phyloP scores from a whole-genome alignment of 1,140 invertebrate species.

The Lasaia peninsularis region DNA sequence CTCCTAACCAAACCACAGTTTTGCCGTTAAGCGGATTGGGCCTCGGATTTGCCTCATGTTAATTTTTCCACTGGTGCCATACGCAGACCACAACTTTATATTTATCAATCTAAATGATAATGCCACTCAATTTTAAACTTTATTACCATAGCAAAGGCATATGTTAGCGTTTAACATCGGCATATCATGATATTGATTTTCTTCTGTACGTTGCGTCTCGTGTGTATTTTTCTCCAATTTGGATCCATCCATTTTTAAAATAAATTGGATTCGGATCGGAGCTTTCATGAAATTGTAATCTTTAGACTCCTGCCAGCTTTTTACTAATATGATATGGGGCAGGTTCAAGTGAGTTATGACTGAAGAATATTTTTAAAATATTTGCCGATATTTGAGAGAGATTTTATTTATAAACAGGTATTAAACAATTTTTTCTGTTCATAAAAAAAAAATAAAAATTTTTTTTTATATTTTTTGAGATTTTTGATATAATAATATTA shows the following conservation, averaged over 20 bases:
- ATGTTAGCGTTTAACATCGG: constrained; percentile 10
- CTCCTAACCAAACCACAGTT: constrained; percentile 23
- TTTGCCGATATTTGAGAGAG: not conserved
- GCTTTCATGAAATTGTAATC: constrained; percentile 35
- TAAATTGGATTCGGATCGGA: constrained; percentile 33
- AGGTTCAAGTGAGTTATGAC: constrained; percentile 15
- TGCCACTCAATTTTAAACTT: constrained; percentile 21
- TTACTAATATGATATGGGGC: constrained; percentile 20
- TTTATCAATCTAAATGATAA: constrained; percentile 19
- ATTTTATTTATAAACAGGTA: not conserved
- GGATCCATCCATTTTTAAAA: constrained; percentile 34
- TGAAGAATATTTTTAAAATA: constrained; percentile 2
- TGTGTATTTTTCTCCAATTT: constrained; percentile 34
- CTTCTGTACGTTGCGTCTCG: constrained; percentile 21
- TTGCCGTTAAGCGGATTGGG: constrained; percentile 29
- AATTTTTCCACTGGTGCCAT: constrained; percentile 23
- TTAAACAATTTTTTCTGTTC: too few relatives aligned
- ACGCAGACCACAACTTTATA: constrained; percentile 12
- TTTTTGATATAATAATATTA: too few relatives aligned
- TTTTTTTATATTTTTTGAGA: not conserved
- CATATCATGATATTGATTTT: constrained; percentile 29
- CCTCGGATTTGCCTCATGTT: constrained; percentile 26
- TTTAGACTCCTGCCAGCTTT: constrained; percentile 27
- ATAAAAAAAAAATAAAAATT: not conserved
- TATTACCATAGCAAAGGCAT: constrained; percentile 23